Evolutionary conservation across 64 coral and sea anemone species (phyloP).

Genomic region (Dendronephthya gigantea): DNA sequence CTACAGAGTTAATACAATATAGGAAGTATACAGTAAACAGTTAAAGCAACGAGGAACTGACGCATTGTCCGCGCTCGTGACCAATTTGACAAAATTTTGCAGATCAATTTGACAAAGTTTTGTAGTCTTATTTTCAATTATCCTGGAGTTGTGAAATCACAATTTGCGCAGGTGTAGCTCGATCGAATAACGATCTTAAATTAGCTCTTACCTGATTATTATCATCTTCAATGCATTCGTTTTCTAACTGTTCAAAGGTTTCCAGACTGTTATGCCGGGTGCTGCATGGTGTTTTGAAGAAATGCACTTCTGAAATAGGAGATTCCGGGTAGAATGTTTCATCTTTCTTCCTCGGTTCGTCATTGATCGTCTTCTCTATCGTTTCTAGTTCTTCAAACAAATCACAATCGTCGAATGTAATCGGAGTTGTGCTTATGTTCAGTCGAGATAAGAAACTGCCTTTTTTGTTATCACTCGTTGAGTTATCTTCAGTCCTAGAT

Average conservation of each 20-base stretch:
- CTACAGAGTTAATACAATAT: neutral
- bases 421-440: neutral
- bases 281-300: neutral
- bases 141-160: too few species aligned
- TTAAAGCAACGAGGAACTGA: too few species aligned
- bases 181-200: neutral
- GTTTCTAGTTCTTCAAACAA: neutral
- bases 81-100: neutral
- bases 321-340: neutral
- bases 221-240: neutral
- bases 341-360: neutral
- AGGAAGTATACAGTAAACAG: neutral
- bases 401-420: neutral
- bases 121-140: too few species aligned
- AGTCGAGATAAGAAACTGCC: neutral
- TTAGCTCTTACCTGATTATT: neutral
- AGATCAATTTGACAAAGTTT: neutral
- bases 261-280: slow-evolving; percentile 1
- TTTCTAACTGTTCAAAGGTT: neutral
- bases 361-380: neutral
- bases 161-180: too few species aligned
- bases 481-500: neutral
- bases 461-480: neutral
- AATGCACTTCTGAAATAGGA: neutral
- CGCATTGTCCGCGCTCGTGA: too few species aligned